Evolutionary conservation across 2,888 invertebrate species (phyloP).

Genomic region (Drosophila histrio): DNA sequence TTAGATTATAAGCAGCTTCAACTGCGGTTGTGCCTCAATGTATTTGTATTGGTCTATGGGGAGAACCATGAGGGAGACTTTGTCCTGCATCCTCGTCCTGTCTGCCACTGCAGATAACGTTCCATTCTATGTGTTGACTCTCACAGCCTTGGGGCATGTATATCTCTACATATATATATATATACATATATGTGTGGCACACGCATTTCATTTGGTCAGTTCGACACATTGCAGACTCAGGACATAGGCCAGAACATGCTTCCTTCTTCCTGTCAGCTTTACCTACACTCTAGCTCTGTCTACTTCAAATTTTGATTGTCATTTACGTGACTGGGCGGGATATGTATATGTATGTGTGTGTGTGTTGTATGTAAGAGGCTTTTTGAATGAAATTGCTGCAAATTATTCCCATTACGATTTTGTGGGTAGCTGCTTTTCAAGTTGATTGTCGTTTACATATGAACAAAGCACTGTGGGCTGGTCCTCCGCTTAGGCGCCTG

Average conservation of each 20-base stretch:
- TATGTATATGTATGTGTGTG: background rate
- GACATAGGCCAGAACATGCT: conserved; percentile 13
- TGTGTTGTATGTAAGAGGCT: conserved; percentile 42
- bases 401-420: conserved; percentile 79
- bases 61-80: conserved; percentile 25
- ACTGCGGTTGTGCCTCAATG: conserved; percentile 60
- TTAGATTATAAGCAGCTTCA: conserved; percentile 71
- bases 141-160: conserved; percentile 73
- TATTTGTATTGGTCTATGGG: conserved; percentile 69
- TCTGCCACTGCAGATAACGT: conserved; percentile 56
- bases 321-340: conserved; percentile 69
- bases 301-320: conserved; percentile 77
- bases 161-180: background rate
- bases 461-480: conserved; percentile 40
- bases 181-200: conserved; percentile 5
- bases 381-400: conserved; percentile 75
- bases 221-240: conserved; percentile 47
- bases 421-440: conserved; percentile 63
- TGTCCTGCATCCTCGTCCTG: conserved; percentile 12
- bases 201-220: conserved; percentile 75
- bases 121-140: conserved; percentile 62
- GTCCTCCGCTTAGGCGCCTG: conserved; percentile 40
- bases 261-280: conserved; percentile 28
- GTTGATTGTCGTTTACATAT: conserved; percentile 77
- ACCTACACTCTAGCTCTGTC: conserved; percentile 15